Base-by-base conservation (phyloP, 2,888 invertebrate genomes). In the Drosophila anceps region DNA sequence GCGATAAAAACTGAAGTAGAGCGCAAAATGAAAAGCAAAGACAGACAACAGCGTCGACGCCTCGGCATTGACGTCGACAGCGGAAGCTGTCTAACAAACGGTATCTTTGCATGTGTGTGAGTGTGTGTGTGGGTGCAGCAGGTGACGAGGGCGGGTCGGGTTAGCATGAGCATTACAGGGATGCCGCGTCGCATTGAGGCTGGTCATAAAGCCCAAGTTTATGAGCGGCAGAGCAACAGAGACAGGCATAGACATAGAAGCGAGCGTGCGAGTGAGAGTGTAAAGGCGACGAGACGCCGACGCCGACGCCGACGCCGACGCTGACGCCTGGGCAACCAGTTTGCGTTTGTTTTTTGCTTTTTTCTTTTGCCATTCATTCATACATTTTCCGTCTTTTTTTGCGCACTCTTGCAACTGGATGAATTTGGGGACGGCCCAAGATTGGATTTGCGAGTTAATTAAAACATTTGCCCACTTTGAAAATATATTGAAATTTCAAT, bases 71-170 rank as follows among this genome's bases (percentile, higher is more conserved):
- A 31, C 54, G 48, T 18, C 51, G 54, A 59, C 85, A 60, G 83
- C 86, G 81, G 82, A 81, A 81, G 82, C 86, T 75, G 84, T 83
- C 86, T 77, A 77, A 79, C 76, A 81, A 79, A 73, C 78, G 62
- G 62, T 67, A 78, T 67, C 50, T 70, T 15, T 10, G 27, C 24
- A n/a, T 60, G 59, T 54, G 77, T 67, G 69, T 66, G 69, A 62
- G 71, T 24, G n/a, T 55, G 55, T 20, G 31, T 41, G 57, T 57
- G 43, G 43, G 57, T 57, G 57, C 43, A 15, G 57, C 29, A 48
- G 33, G 41, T 27, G 61, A 31, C 41, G 59, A 13, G 50, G 12
- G 64, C 20, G 51, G 29, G 18, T 29, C 18, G 61, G 68, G 64
- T 46, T 65, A 59, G 59, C 44, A 55, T 37, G 57, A 27, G 50